These are phyloP conservation scores for Loriculus beryllinus DNA, from an alignment of 2,797 vertebrate genomes.

Conservation along the genomic window DNA sequence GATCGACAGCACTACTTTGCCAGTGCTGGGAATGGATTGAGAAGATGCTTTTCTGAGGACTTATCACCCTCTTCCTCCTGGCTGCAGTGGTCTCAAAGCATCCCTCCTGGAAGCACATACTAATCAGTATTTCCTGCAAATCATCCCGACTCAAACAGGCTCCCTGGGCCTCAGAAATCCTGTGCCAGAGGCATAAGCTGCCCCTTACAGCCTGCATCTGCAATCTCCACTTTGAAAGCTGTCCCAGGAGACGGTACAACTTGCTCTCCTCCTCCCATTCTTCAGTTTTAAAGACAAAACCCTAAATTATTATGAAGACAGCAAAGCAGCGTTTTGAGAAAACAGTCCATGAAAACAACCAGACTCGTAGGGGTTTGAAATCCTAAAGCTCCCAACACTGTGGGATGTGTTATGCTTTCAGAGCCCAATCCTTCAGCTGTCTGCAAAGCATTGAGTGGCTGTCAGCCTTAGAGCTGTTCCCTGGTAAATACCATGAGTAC, in stretches of 20 bases:
- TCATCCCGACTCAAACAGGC: neutral
- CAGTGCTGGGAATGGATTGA: neutral
- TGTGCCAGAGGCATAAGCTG: neutral
- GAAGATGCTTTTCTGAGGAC: neutral
- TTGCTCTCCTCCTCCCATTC: neutral
- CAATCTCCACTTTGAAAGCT: neutral
- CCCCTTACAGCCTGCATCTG: neutral
- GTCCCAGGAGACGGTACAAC: neutral
- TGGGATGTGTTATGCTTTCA: conserved; percentile 26
- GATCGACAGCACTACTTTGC: neutral
- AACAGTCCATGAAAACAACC: neutral
- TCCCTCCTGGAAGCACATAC: neutral
- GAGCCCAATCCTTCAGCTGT: neutral
- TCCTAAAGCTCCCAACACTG: conserved; percentile 24
- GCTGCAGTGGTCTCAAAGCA: neutral
- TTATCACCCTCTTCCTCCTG: neutral
- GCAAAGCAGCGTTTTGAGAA: conserved; percentile 5
- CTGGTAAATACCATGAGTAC: neutral
- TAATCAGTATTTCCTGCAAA: neutral
- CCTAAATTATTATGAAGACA: neutral
- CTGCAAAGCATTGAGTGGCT: neutral
- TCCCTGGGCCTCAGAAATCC: neutral
- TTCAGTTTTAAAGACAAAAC: neutral
- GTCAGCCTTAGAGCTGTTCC: neutral
- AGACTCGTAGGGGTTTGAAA: neutral